phyloP scores from a whole-genome alignment of 2,888 invertebrate genomes.

The Lasioglossum pauxillum region DNA sequence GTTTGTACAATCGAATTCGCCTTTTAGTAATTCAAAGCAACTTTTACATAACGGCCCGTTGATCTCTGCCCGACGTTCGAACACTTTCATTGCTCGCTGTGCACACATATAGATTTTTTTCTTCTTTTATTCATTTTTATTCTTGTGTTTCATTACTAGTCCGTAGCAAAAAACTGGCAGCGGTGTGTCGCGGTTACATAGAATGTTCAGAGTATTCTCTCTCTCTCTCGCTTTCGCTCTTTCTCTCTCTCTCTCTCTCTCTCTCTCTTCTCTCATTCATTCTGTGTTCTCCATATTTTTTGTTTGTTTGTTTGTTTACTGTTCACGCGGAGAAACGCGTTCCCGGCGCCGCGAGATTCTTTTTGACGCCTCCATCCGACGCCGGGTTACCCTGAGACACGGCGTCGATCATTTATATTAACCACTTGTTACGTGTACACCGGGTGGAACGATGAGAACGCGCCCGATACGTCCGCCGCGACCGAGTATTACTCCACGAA shows the following conservation, averaged over 20 bases:
- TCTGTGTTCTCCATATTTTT: slow-evolving; percentile 5
- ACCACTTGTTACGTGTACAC: slow-evolving; percentile 15
- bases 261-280: slow-evolving; percentile 2
- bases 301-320: slow-evolving; percentile 3
- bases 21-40: background rate
- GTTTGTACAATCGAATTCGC: background rate
- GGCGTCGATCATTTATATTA: slow-evolving; percentile 37
- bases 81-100: slow-evolving; percentile 35
- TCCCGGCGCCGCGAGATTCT: slow-evolving; percentile 21
- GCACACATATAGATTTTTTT: slow-evolving; percentile 20
- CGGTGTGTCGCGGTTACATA: slow-evolving; percentile 63
- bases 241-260: background rate
- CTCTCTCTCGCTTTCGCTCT: too few relatives aligned
- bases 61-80: slow-evolving; percentile 39
- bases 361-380: slow-evolving; percentile 25
- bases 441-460: slow-evolving; percentile 11
- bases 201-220: slow-evolving; percentile 36
- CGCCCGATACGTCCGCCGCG: background rate
- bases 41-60: background rate
- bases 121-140: slow-evolving; percentile 37
- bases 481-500: background rate
- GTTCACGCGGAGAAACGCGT: slow-evolving; percentile 27
- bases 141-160: slow-evolving; percentile 59
- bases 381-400: slow-evolving; percentile 60
- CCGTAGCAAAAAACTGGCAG: slow-evolving; percentile 68